Evolutionary conservation across 1,140 invertebrate species (phyloP), one percentile per base, ranked within the genome.

Genomic region (Sarcophaga bullata): DNA sequence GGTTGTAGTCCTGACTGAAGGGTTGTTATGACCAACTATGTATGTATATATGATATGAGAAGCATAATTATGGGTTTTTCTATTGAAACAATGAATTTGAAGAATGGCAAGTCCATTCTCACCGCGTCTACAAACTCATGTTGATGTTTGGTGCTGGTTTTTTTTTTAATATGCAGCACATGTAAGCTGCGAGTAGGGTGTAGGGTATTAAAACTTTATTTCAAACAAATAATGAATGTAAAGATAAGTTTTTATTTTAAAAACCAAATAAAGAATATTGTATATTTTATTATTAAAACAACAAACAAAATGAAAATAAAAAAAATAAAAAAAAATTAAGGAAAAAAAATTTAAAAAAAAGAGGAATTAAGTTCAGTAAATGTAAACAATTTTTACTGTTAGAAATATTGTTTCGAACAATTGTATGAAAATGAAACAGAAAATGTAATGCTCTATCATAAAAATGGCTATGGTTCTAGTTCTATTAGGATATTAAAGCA

Each of bases 401-500:
- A 68, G n/a, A 68, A 68, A 68, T 62, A 9, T 17, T 37, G 25
- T 37, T 37, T 37, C 25, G 25, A 37, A 37, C 25, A 37, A 37
- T 37, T 37, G 25, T 37, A 37, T 58, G 54, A 58, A 58, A 58
- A 58, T 58, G n/a, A 58, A 58, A n/a, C 4, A 7, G 19, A 68
- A 58, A 58, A n/a, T 0, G 13, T 19, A 68, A 68, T 68, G 62
- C 62, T 68, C 62, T 68, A 68, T 68, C 62, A 68, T 19, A 68
- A 68, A n/a, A 68, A 68, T 68, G 62, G 62, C 62, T 68, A 68
- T 68, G 62, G 62, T 68, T 68, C 62, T 68, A 19, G 62, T 68
- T 68, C 62, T 68, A 68, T 19, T 58, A 68, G 62, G 62, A 25
- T 68, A 68, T 68, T 68, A 68, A 68, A 68, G 62, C 62, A 68